Base-by-base conservation (phyloP, 2,113 vertebrate genomes). In the Pterophyllum scalare region DNA sequence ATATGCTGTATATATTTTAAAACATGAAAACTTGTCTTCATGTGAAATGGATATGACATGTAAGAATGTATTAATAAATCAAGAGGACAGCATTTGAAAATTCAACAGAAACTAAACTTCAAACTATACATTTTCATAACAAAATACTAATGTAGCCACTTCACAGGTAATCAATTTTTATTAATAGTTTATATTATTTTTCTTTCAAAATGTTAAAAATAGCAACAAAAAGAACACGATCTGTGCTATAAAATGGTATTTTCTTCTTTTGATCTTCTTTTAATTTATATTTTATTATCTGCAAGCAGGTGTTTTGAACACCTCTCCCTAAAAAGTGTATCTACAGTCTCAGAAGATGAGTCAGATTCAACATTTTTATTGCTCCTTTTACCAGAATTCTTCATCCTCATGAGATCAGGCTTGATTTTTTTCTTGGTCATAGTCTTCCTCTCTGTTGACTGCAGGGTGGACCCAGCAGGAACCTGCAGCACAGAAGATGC, bases 11-110 rank as follows among this genome's bases (percentile, higher is more conserved):
- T n/a, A n/a, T n/a, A n/a, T 65, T 40, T 65, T 65, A 64, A 49
- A 40, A 6, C 20, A 64, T 40, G 6, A 40, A 64, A 64, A 64
- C 1, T 0, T 0, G 20, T 40, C n/a, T 40, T 64, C n/a, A 43
- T 65, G n/a, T 38, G 14, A 22, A 65, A 43, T 24, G n/a, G 24
- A 65, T 11, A 43, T 43, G 40, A 43, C 0, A 0, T 65, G 0
- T 65, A 43, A 22, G 43, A 65, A 65, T 43, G 0, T 43, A 65
- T 65, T 43, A 65, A 26, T 43, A 43, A 43, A 65, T 26, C 38
- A 43, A 65, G 62, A 65, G 24, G 24, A 65, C 7, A 43, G 43
- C 38, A 43, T 12, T 4, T 43, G 62, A 65, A 24, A 43, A 65
- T 38, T 65, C 7, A 3, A 1, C 22, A 6, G 40, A 64, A 40